Percentiles rank a stretch among this genome's conserved stretches.
Conservation (phyloP, 1,140 invertebrate species). For the Druon quercuslanigerum region DNA sequence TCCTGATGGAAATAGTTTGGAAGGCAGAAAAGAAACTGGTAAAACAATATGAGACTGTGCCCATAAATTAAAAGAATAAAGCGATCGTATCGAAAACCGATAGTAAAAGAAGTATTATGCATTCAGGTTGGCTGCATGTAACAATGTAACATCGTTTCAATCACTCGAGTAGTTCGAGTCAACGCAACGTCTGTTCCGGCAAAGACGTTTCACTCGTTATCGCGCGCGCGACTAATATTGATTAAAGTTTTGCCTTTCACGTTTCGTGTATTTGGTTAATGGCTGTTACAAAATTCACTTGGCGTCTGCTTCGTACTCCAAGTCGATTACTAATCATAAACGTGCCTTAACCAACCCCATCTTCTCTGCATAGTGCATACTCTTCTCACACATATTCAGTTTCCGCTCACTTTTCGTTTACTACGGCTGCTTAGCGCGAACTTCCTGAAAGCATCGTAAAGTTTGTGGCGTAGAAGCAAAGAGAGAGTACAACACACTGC, state of each 20-base stretch:
- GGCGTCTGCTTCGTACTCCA: constrained; percentile 33
- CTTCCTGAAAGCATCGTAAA: constrained; percentile 62
- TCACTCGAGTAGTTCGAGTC: constrained; percentile 9
- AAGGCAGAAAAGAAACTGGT: not conserved
- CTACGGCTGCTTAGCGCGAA: constrained; percentile 57
- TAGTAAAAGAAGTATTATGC: not conserved
- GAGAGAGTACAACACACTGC: constrained; percentile 16
- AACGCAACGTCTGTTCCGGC: constrained; percentile 1
- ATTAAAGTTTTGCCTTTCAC: constrained; percentile 19
- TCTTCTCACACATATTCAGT: constrained; percentile 51
- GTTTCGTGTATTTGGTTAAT: constrained; percentile 13
- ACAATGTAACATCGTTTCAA: not conserved
- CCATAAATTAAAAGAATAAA: not conserved
- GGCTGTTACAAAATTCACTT: constrained; percentile 46
- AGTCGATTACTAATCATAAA: constrained; percentile 53
- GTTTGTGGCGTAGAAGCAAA: constrained; percentile 48
- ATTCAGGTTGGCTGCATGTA: not conserved
- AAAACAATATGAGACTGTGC: too few species aligned
- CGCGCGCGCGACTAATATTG: constrained; percentile 13
- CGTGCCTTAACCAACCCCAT: constrained; percentile 30
- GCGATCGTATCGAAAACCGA: not conserved
- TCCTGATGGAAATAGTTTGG: not conserved
- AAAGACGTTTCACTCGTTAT: not conserved
- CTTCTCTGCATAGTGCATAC: constrained; percentile 30
- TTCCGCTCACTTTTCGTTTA: constrained; percentile 46